These are phyloP conservation scores for Subanguina moxae DNA, from an alignment of 1,140 invertebrate genomes.

Conservation along the genomic window DNA sequence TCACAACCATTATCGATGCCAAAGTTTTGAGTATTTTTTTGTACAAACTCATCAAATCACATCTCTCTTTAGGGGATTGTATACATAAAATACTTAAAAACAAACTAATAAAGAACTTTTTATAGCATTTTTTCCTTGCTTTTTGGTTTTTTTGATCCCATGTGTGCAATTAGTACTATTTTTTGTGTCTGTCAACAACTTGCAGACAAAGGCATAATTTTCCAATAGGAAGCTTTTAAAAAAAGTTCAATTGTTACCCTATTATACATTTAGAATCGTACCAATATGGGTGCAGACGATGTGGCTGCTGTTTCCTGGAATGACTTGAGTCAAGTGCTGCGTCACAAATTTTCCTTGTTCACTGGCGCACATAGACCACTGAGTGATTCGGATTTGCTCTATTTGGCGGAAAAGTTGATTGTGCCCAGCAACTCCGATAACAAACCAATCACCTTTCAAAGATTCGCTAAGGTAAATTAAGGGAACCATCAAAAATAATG, in stretches of 20 bases:
- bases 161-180: not conserved
- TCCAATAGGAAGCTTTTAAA: too few relatives aligned
- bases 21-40: too few relatives aligned
- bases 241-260: too few relatives aligned
- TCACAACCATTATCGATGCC: too few relatives aligned
- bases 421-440: conserved; percentile 40
- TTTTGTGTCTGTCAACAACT: not conserved
- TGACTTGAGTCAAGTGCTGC: conserved; percentile 48
- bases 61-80: too few relatives aligned
- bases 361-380: conserved; percentile 53
- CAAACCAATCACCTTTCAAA: conserved; percentile 57
- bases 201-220: too few relatives aligned
- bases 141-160: not conserved
- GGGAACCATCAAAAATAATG: not conserved
- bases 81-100: too few relatives aligned
- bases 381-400: conserved; percentile 49
- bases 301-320: conserved; percentile 49
- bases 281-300: conserved; percentile 38
- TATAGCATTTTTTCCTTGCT: not conserved
- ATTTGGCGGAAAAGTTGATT: conserved; percentile 54
- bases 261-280: conserved; percentile 20
- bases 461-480: conserved; percentile 54
- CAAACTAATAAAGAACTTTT: conserved; percentile 11
- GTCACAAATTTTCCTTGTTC: conserved; percentile 55
- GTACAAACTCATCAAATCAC: too few relatives aligned